phyloP scores from a whole-genome alignment of 2,797 vertebrate species.

The Artibeus lituratus region DNA sequence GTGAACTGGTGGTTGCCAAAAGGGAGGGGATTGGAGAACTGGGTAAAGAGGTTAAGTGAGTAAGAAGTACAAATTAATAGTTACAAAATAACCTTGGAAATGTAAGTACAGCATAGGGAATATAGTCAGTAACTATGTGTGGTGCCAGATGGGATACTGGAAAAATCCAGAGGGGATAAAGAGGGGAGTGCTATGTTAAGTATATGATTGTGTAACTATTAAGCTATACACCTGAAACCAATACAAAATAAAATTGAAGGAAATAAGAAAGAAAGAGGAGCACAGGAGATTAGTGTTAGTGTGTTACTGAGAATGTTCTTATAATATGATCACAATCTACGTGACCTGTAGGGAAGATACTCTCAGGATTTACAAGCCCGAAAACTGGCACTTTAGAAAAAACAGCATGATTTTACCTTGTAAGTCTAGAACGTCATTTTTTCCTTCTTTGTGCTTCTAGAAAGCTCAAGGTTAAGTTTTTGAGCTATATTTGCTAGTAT shows the following conservation, averaged over 20 bases:
- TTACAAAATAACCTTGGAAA: not conserved
- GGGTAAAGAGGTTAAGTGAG: not conserved
- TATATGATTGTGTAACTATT: not conserved
- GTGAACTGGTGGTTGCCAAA: not conserved
- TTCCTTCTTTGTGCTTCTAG: not conserved
- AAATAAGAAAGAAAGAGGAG: not conserved
- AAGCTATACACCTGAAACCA: not conserved
- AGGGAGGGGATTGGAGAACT: not conserved
- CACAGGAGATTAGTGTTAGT: not conserved
- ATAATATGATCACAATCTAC: not conserved
- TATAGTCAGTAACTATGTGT: not conserved
- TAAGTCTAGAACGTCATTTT: not conserved
- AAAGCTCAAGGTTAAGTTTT: not conserved
- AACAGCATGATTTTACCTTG: not conserved
- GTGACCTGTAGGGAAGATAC: not conserved
- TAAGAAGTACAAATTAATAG: not conserved
- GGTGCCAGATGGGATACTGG: not conserved
- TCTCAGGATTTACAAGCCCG: not conserved
- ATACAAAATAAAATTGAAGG: not conserved
- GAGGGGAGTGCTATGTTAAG: not conserved
- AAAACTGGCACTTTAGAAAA: not conserved
- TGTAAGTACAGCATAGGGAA: not conserved
- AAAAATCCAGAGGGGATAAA: not conserved
- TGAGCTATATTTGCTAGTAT: not conserved
- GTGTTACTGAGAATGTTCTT: no score